A percentile compares a stretch with the other conserved stretches of the same genome.
These are phyloP conservation scores for Emys orbicularis DNA, from an alignment of 2,797 vertebrate species.

Conservation along the genomic window DNA sequence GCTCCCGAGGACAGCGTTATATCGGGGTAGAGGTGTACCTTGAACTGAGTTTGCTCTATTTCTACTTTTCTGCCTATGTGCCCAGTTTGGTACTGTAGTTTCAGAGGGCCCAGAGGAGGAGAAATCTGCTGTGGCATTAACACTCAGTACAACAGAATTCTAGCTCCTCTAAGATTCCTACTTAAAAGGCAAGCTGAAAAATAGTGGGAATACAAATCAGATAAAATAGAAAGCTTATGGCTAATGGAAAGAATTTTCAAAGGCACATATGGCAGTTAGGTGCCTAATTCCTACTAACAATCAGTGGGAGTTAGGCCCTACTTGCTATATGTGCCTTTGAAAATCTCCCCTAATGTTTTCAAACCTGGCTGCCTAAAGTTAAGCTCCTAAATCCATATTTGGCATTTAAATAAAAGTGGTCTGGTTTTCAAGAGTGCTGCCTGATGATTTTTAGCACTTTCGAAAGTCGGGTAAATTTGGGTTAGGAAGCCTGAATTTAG, in stretches of 20 bases:
- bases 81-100: not conserved
- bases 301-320: not conserved
- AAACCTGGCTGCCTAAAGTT: not conserved
- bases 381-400: not conserved
- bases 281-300: constrained; percentile 4
- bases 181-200: constrained; percentile 41
- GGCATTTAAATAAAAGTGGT: not conserved
- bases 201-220: constrained; percentile 22
- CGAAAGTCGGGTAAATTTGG: not conserved
- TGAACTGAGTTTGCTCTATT: not conserved
- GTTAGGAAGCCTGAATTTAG: not conserved
- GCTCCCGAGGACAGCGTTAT: too few species aligned
- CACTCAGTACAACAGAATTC: not conserved
- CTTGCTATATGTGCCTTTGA: not conserved
- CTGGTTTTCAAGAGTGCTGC: not conserved
- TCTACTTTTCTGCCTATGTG: not conserved
- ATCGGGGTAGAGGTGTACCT: not conserved
- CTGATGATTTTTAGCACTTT: constrained; percentile 9
- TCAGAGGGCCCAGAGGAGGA: not conserved
- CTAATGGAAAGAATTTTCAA: constrained; percentile 23
- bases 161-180: constrained; percentile 42
- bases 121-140: not conserved
- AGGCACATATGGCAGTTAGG: not conserved
- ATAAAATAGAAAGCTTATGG: constrained; percentile 41
- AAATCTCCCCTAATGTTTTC: not conserved